A percentile compares a stretch with the other conserved stretches of the same genome.
These are phyloP conservation scores for Protonibea diacanthus DNA, from an alignment of 2,797 vertebrate genomes.

Conservation along the genomic window DNA sequence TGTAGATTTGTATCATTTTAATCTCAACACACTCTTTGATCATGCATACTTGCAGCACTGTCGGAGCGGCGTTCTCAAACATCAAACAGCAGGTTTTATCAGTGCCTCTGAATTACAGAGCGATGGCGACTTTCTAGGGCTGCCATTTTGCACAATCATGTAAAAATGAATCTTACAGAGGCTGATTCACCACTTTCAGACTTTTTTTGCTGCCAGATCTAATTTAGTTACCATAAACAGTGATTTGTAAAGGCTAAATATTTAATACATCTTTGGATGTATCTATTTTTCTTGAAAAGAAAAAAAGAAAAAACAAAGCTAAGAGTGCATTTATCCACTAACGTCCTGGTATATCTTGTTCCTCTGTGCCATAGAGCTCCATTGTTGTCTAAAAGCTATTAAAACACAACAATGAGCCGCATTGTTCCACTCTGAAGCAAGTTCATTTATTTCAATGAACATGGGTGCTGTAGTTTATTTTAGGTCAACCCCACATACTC, in stretches of 20 bases:
- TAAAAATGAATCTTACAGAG: neutral
- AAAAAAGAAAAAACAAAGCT: no score
- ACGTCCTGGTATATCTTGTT: neutral
- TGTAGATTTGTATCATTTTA: neutral
- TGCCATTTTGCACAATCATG: neutral
- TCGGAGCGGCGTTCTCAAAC: neutral
- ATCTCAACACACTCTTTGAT: neutral
- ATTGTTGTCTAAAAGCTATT: neutral
- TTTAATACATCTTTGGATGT: no score
- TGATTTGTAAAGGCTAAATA: neutral
- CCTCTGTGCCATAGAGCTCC: neutral
- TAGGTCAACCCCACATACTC: neutral
- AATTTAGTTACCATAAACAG: neutral
- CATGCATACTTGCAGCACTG: neutral
- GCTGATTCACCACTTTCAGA: neutral
- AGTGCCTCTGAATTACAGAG: neutral
- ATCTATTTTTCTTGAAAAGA: no score
- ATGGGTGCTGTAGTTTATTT: neutral
- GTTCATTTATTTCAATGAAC: neutral
- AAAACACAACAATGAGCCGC: neutral
- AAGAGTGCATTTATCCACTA: neutral
- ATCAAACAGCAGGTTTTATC: conserved; percentile 11
- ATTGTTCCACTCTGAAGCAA: neutral
- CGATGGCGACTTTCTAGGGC: neutral
- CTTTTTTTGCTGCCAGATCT: neutral